Base-by-base conservation (phyloP, 2,113 vertebrate genomes). In the Dendrocopos noguchii region DNA sequence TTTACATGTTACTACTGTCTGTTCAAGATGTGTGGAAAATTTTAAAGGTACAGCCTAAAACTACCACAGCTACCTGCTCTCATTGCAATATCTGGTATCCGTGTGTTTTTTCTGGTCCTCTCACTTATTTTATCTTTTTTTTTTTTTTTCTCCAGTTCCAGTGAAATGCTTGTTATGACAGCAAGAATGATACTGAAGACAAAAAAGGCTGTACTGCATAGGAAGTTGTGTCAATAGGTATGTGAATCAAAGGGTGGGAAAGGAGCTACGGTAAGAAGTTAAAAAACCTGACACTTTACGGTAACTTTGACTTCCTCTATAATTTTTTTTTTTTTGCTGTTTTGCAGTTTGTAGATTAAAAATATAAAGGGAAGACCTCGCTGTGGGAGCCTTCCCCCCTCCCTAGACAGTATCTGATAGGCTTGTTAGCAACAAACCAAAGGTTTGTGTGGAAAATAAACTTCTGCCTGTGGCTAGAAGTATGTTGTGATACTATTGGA, bases 221-320 rank as follows among this genome's bases (percentile, higher is more conserved):
- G 67, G 85, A 77, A 59, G 57, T 61, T 88, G 29, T 95, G 82
- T 78, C 85, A 85, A 61, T 31, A 93, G 76, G 68, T 95, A 61
- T 56, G 85, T 84, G 90, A 96, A 93, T 81, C 83, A 52, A 53
- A 79, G 57, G 73, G 75, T 93, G 70, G 93, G 96, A 95, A 80
- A 93, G 59, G 56, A 94, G 53, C 57, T 95, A 73, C 4, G 55
- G 94, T 91, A 96, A 94, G 64, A 71, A 33, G 27, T 57, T 91
- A 70, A 88, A 76, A 88, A 88, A 87, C 71, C 57, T 85, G 74
- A 55, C 6, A 25, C 73, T 93, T 96, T 95, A 94, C 96, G 24
- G 91, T 94, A 96, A 95, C 29, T 72, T 80, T 55, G 44, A 94
- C 93, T 96, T 96, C 95, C 95, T 94, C 63, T 88, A 20, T 44